Evolutionary conservation across 2,888 invertebrate genomes (phyloP), one percentile per base, ranked within the genome.

Genomic region (Tanypteryx hageni): DNA sequence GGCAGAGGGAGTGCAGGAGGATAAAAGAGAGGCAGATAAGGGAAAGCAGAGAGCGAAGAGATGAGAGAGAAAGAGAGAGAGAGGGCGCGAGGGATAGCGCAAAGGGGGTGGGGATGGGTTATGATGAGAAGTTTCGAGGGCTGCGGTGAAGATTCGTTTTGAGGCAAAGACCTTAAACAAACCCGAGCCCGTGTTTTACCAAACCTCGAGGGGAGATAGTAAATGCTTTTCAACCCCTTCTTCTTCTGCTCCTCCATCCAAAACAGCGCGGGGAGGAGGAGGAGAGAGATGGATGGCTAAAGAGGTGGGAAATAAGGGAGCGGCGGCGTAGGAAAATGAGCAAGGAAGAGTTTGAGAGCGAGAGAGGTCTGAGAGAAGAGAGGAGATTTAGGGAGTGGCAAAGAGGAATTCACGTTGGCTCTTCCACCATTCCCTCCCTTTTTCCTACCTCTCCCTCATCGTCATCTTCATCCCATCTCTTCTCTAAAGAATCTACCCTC

Each of bases 131-230:
- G 89, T 11, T 83, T 10, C 11, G 44, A 64, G 13, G 44, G 61
- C 64, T 64, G 64, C 31, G 61, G 61, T 31, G 86, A 31, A 86
- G 61, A 86, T 86, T 59, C 58, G 10, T 85, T 58, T 16, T n/a
- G 22, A 57, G 82, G 57, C 31, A 18, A 61, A 61, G 86, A 14
- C 59, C 86, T 31, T 86, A 44, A 86, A 31, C 86, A 86, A 86
- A 44, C 61, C 86, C 61, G 27, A 31, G 61, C 64, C 44, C 89
- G 27, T 68, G 89, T 56, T 64, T 68, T 68, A 64, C 11, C 68
- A 44, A 89, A 89, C 89, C 89, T 89, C 89, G 89, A 89, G 89
- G 61, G 31, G 16, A 11, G 22, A 27, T 22, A 27, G 59, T 82
- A 59, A 59, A 86, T 22, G 27, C 58, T n/a, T 85, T 27, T 57